Evolutionary conservation across 2,113 vertebrate species (phyloP), one percentile per base, ranked within the genome.

Genomic region (Caretta caretta): DNA sequence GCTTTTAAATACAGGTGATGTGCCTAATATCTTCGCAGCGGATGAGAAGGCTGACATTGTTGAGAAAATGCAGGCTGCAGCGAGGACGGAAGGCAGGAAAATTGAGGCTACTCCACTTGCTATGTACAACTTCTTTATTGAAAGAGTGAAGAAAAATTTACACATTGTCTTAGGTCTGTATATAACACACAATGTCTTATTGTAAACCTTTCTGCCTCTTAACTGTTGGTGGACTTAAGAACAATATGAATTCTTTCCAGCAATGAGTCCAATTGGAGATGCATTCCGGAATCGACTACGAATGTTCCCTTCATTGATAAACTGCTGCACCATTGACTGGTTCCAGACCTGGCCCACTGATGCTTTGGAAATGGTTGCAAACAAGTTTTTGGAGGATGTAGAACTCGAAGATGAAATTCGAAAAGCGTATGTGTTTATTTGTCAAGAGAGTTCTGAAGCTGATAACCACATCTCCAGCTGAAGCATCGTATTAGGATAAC

Each of bases 261-360:
- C 99, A 57, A 99, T 99, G 99, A 99, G 99, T 96, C 99, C 99
- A 22, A 98, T 99, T n/a, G 99, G 99, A 42, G 99, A 99, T 13
- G 97, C 98, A n/a, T 99, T 99, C 97, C 98, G 99, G 92, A 99
- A 99, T 97, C 99, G 99, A 38, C 97, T 99, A 12, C 96, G 99
- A 50, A 99, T 99, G 99, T 99, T 99, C 94, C 99, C 99, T 11
- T 99, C 99, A 0, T 97, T 99, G 53, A 99, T 99, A 97, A 99
- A 99, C 96, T 99, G 99, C 97, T 99, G 99, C 94, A 99, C 99
- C 38, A 99, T 99, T 86, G 99, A 99, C 87, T 99, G 99, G 99
- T 99, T 99, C 98, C 99, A 99, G 83, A 97, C 98, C 31, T 99
- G 99, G 99, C 99, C 99, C 69, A 98, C 97, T 3, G 99, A 99